phyloP scores from a whole-genome alignment of 2,113 vertebrate species.

The Lophochroa leadbeateri region DNA sequence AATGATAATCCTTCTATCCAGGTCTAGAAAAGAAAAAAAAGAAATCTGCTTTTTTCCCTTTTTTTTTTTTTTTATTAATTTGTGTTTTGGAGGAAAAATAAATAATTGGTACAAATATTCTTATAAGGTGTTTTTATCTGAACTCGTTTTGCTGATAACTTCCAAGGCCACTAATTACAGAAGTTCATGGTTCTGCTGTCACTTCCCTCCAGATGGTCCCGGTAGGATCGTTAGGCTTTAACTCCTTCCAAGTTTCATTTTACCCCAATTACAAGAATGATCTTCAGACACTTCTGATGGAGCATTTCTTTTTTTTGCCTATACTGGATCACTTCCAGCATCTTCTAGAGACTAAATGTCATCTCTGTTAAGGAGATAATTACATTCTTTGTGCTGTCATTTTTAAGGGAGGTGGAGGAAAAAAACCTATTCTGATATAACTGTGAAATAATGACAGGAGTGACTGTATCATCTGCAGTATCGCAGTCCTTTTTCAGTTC shows the following conservation, averaged over 20 bases:
- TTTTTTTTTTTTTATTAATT: conserved; percentile 65
- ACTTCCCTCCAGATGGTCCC: conserved; percentile 11
- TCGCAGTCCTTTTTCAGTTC: not conserved
- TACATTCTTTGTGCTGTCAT: conserved; percentile 22
- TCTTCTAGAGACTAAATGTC: conserved; percentile 36
- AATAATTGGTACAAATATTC: conserved; percentile 76
- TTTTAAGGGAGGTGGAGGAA: not conserved
- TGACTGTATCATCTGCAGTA: not conserved
- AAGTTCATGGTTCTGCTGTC: conserved; percentile 1
- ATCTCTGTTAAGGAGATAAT: conserved; percentile 28
- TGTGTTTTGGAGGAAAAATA: conserved; percentile 67
- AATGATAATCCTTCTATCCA: conserved; percentile 71
- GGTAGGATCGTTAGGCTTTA: conserved; percentile 16
- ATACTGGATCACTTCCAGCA: conserved; percentile 28
- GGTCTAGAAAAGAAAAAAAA: conserved; percentile 50
- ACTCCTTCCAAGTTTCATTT: conserved; percentile 37
- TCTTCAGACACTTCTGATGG: conserved; percentile 19
- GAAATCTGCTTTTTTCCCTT: conserved; percentile 21
- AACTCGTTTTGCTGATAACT: conserved; percentile 55
- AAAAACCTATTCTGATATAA: not conserved
- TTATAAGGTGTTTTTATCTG: conserved; percentile 75
- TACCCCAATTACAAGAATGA: conserved; percentile 20
- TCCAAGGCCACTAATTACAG: conserved; percentile 14
- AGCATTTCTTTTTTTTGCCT: not conserved
- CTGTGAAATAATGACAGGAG: conserved; percentile 11